phyloP scores from a whole-genome alignment of 2,797 vertebrate genomes.

The Pseudomugil tenellus region DNA sequence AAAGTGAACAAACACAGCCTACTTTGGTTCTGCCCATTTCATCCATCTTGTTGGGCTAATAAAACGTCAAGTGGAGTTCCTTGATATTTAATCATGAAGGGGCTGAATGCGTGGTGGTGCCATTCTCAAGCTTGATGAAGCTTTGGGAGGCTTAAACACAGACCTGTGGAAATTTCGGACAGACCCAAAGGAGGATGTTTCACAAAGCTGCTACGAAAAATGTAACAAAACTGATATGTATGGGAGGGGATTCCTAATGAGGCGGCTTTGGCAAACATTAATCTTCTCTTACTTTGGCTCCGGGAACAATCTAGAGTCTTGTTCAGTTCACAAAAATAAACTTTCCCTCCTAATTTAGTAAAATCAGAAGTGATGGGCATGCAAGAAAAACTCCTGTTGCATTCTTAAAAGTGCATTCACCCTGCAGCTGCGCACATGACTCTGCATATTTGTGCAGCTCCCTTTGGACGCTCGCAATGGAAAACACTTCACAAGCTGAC shows the following conservation, averaged over 20 bases:
- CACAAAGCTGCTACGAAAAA: constrained; percentile 34
- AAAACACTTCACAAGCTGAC: constrained; percentile 39
- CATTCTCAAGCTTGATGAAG: constrained; percentile 59
- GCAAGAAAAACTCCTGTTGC: constrained; percentile 7
- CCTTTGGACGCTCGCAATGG: constrained; percentile 16
- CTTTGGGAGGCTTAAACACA: constrained; percentile 72
- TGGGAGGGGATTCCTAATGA: constrained; percentile 33
- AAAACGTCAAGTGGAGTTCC: constrained; percentile 89
- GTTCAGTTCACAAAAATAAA: constrained; percentile 24
- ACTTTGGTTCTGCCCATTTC: constrained; percentile 89
- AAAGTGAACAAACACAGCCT: constrained; percentile 88
- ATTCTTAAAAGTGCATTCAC: constrained; percentile 30
- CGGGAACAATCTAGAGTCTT: constrained; percentile 10
- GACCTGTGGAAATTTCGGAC: constrained; percentile 59
- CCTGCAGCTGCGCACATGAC: constrained; percentile 57
- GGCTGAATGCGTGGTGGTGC: constrained; percentile 69
- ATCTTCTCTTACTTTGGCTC: constrained; percentile 1
- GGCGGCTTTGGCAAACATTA: constrained; percentile 5
- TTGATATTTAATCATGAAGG: constrained; percentile 90
- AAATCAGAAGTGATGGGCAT: constrained; percentile 20
- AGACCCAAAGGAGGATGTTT: constrained; percentile 49
- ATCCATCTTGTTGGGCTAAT: constrained; percentile 94
- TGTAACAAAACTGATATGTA: constrained; percentile 45
- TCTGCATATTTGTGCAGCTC: constrained; percentile 47
- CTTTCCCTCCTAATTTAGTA: constrained; percentile 17